These are phyloP conservation scores for Drosophila busckii DNA, from an alignment of 1,140 invertebrate species.

Conservation along the genomic window DNA sequence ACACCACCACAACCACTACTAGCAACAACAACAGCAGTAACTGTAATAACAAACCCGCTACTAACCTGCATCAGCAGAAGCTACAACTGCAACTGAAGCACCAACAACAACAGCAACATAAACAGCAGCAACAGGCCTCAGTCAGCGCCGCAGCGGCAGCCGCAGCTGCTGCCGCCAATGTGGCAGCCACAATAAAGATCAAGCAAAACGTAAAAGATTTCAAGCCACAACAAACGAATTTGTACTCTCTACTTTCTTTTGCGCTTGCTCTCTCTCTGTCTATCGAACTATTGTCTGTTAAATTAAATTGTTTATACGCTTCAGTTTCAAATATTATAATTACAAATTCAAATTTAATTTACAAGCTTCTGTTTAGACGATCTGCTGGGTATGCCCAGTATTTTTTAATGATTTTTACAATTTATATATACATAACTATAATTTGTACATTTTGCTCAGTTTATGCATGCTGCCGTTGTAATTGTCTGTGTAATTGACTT, in stretches of 20 bases:
- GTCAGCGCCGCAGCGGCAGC: conserved; percentile 52
- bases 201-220: conserved; percentile 78
- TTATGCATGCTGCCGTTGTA: conserved; percentile 55
- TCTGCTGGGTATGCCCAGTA: conserved; percentile 7
- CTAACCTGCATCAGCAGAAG: conserved; percentile 56
- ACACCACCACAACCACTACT: conserved; percentile 52
- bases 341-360: no score
- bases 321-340: no score
- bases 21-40: conserved; percentile 65
- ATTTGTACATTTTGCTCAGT: conserved; percentile 58
- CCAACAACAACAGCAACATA: conserved; percentile 67
- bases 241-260: conserved; percentile 38
- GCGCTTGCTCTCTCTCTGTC: conserved; percentile 16
- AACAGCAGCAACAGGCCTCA: conserved; percentile 55
- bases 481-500: conserved; percentile 38
- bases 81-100: conserved; percentile 41
- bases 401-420: conserved; percentile 47
- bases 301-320: conserved; percentile 9
- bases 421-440: conserved; percentile 22
- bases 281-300: conserved; percentile 15
- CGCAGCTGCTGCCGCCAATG: conserved; percentile 63
- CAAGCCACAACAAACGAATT: no score
- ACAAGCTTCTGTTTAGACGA: conserved; percentile 18
- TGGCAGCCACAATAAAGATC: conserved; percentile 73
- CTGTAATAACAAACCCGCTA: conserved; percentile 73